Conservation (phyloP, 2,888 invertebrate species). For the Nymphalis urticae region DNA sequence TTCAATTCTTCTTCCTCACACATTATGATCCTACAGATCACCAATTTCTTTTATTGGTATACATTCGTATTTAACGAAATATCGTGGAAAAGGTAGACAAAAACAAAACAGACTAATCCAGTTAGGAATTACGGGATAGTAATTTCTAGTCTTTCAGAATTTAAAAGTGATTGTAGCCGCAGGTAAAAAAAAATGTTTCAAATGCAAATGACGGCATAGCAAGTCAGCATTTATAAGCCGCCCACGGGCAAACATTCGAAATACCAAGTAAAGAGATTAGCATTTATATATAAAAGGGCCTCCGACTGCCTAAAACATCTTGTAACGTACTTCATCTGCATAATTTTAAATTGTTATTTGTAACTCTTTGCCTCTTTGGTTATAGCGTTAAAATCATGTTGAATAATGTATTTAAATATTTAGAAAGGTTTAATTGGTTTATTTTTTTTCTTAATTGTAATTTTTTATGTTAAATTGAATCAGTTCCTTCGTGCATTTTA, state of each 20-base stretch:
- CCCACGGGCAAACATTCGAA: constrained; percentile 16
- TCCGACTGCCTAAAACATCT: constrained; percentile 21
- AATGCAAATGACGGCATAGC: constrained; percentile 36
- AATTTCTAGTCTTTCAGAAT: not conserved
- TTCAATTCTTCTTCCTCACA: too few species aligned
- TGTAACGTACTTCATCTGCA: constrained; percentile 23
- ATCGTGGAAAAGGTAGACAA: too few species aligned
- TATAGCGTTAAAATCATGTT: constrained; percentile 7
- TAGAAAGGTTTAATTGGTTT: not conserved
- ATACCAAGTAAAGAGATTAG: constrained; percentile 29
- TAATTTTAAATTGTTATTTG: constrained; percentile 21
- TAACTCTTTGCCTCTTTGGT: constrained; percentile 10
- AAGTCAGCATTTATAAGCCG: constrained; percentile 29
- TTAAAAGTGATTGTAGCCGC: constrained; percentile 4
- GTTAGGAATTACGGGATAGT: too few species aligned
- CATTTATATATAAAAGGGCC: constrained; percentile 35
- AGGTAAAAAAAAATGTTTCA: constrained; percentile 29
- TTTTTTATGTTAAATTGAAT: too few species aligned
- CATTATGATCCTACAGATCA: too few species aligned
- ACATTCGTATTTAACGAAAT: too few species aligned
- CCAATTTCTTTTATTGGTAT: too few species aligned
- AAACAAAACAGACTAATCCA: too few species aligned
- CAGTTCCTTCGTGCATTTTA: too few species aligned
- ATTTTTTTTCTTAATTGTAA: too few species aligned
- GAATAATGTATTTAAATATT: not conserved